Evolutionary conservation across 2,888 invertebrate species (phyloP).

Genomic region (Parelbella ahira): DNA sequence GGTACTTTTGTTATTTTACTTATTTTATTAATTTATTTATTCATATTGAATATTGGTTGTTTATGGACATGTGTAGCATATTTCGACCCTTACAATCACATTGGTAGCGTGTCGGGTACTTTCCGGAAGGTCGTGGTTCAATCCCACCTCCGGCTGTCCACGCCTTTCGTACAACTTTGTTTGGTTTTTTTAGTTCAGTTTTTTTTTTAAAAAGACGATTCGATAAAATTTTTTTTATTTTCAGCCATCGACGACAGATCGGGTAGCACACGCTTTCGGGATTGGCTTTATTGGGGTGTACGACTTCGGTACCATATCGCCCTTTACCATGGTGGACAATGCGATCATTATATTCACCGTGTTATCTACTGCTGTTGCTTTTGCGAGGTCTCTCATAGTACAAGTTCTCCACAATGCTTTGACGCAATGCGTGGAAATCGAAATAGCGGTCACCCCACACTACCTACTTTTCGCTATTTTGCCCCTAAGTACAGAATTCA

Average conservation of each 20-base stretch:
- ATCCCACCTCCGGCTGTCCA: too few species aligned
- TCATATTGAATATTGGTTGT: too few species aligned
- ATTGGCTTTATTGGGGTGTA: slow-evolving; percentile 57
- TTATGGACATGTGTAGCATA: too few species aligned
- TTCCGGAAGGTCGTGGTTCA: too few species aligned
- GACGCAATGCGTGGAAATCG: slow-evolving; percentile 41
- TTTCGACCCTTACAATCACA: too few species aligned
- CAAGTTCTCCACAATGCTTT: slow-evolving; percentile 42
- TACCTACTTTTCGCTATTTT: slow-evolving; percentile 50
- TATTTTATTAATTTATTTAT: too few species aligned
- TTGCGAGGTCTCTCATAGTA: slow-evolving; percentile 50
- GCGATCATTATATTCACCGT: slow-evolving; percentile 50
- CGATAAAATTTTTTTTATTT: too few species aligned
- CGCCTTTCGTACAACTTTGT: too few species aligned
- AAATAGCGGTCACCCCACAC: slow-evolving; percentile 38
- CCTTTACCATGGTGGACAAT: slow-evolving; percentile 56
- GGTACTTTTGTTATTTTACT: too few species aligned
- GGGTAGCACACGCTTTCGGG: slow-evolving; percentile 45
- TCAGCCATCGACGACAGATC: slow-evolving; percentile 42
- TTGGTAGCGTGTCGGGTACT: too few species aligned
- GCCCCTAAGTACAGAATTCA: slow-evolving; percentile 53
- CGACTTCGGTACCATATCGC: slow-evolving; percentile 53
- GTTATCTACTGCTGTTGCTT: slow-evolving; percentile 42
- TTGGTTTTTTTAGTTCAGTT: too few species aligned
- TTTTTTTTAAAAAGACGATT: too few species aligned